Conservation (phyloP, 2,113 vertebrate species). For the Columba janthina region DNA sequence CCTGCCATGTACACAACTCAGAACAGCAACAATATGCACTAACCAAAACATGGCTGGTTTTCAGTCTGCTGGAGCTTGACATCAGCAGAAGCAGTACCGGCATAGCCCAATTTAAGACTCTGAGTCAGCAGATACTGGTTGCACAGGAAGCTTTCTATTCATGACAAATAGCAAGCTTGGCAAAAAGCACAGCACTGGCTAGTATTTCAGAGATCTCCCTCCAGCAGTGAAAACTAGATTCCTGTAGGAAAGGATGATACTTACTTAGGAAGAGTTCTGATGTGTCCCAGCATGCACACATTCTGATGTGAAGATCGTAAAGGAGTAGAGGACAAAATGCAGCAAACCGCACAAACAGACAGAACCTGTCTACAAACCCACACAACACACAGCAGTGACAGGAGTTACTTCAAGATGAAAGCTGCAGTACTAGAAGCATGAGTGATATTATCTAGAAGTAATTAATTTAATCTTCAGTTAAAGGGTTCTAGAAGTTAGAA, state of each 20-base stretch:
- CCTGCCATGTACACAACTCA: neutral
- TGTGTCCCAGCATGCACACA: neutral
- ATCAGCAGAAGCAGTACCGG: neutral
- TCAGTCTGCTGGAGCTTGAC: neutral
- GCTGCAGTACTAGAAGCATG: neutral
- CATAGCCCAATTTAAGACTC: neutral
- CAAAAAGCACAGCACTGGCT: neutral
- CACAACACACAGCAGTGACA: neutral
- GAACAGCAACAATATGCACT: neutral
- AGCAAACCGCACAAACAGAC: conserved; percentile 12
- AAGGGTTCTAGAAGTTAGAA: neutral
- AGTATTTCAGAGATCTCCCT: neutral
- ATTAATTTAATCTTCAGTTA: neutral
- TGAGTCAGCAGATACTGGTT: neutral
- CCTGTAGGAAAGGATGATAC: neutral
- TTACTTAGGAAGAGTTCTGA: neutral
- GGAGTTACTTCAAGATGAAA: neutral
- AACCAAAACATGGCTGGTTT: neutral
- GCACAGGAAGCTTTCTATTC: neutral
- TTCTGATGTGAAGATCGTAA: neutral
- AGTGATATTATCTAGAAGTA: neutral
- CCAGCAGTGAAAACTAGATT: neutral
- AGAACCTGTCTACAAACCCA: conserved; percentile 26
- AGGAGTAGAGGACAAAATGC: neutral
- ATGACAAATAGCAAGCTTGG: neutral